These are phyloP conservation scores for Diadegma fenestrale DNA, from an alignment of 2,888 invertebrate genomes.

Conservation along the genomic window DNA sequence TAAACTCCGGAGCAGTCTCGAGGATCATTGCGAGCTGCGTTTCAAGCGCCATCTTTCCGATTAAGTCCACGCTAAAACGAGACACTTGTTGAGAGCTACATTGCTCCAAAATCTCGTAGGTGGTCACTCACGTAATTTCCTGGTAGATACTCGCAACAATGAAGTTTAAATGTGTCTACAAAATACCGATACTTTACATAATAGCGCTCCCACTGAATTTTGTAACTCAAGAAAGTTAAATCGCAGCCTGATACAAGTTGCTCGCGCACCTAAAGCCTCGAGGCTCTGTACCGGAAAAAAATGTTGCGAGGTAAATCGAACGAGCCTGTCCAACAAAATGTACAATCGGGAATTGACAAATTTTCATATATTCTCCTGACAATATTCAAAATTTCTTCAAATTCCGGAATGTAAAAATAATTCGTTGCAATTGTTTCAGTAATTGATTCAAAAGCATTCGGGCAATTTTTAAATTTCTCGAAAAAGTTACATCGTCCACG, in stretches of 20 bases:
- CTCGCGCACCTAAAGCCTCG: constrained; percentile 2
- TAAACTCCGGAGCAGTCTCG: constrained; percentile 15
- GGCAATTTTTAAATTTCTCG: not conserved
- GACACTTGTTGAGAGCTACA: constrained; percentile 53
- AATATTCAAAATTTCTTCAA: not conserved
- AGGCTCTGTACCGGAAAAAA: constrained; percentile 52
- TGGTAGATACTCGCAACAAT: constrained; percentile 58
- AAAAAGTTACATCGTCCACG: not conserved
- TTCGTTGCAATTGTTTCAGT: too few species aligned
- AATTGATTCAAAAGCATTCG: constrained; percentile 11
- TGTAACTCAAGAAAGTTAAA: not conserved
- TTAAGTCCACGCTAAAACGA: constrained; percentile 53
- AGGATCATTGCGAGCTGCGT: constrained; percentile 34
- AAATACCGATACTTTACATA: constrained; percentile 31
- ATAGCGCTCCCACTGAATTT: constrained; percentile 13
- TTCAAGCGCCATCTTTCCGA: constrained; percentile 44
- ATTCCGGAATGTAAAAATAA: not conserved
- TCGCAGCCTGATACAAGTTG: not conserved
- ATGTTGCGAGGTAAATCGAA: constrained; percentile 35
- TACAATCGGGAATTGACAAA: not conserved
- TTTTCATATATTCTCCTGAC: not conserved
- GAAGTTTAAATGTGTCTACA: constrained; percentile 18
- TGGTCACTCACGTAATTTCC: constrained; percentile 75
- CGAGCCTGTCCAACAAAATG: constrained; percentile 33
- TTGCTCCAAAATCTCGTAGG: constrained; percentile 71